Conservation (phyloP, 2,113 vertebrate genomes). For the Neolamprologus devosi region DNA sequence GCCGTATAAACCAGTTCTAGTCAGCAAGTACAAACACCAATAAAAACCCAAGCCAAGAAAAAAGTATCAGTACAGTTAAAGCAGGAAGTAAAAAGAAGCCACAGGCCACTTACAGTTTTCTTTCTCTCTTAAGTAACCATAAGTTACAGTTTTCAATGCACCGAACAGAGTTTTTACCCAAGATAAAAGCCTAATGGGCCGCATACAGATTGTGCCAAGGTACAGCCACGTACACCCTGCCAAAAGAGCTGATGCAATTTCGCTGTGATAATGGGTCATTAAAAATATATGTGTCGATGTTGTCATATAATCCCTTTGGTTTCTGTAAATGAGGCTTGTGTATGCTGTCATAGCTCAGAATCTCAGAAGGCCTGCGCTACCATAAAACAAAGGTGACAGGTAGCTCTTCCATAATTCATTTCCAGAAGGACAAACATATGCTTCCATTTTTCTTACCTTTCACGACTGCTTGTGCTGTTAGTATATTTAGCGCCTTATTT, state of each 20-base stretch:
- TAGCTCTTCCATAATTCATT: conserved; percentile 59
- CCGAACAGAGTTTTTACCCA: neutral
- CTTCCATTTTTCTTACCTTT: conserved; percentile 44
- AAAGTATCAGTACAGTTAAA: neutral
- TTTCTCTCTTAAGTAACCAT: neutral
- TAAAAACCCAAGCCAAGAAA: neutral
- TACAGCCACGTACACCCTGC: conserved; percentile 2
- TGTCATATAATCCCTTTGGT: conserved; percentile 46
- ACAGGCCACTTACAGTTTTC: neutral
- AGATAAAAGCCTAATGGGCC: conserved; percentile 40
- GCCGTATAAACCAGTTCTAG: neutral
- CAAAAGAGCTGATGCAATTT: conserved; percentile 46
- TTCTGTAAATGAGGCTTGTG: conserved; percentile 51
- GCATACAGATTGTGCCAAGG: conserved; percentile 27
- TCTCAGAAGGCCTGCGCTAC: conserved; percentile 26
- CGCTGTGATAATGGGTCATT: conserved; percentile 57
- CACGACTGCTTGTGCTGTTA: neutral
- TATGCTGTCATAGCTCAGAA: conserved; percentile 37
- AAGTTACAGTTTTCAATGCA: neutral
- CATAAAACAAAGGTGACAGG: conserved; percentile 42
- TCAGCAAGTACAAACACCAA: neutral
- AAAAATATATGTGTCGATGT: conserved; percentile 51
- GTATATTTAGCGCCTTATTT: conserved; percentile 39
- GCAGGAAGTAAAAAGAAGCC: neutral
- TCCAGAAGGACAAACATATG: conserved; percentile 58